Evolutionary conservation across 1,140 invertebrate genomes (phyloP).

Genomic region (Rhyzopertha dominica): DNA sequence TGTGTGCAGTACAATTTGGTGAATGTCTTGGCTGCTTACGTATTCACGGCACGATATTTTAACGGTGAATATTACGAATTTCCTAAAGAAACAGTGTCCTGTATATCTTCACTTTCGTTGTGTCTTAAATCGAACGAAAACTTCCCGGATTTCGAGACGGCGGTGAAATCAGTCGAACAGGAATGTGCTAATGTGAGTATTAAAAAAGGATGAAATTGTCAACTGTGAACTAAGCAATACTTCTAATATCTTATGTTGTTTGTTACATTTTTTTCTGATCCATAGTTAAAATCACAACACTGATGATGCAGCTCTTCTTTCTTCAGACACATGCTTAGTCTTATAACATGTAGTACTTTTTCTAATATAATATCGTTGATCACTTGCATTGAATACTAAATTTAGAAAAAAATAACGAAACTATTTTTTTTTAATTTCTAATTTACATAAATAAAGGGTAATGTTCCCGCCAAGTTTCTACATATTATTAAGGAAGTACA

Average conservation of each 20-base stretch:
- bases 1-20: conserved; percentile 62
- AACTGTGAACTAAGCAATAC: conserved; percentile 12
- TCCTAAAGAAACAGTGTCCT: conserved; percentile 51
- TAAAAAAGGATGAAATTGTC: too few species aligned
- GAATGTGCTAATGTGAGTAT: conserved; percentile 52
- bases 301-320: too few species aligned
- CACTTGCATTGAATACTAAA: too few species aligned
- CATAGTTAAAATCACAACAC: too few species aligned
- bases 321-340: too few species aligned
- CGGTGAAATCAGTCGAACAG: conserved; percentile 57
- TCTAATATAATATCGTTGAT: too few species aligned
- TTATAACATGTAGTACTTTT: too few species aligned
- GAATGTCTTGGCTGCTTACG: conserved; percentile 65
- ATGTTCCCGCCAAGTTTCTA: too few species aligned
- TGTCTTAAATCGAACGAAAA: conserved; percentile 57
- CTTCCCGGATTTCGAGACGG: conserved; percentile 55
- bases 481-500: too few species aligned
- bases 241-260: conserved; percentile 10
- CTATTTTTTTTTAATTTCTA: too few species aligned
- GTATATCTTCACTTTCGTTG: conserved; percentile 55
- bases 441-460: too few species aligned
- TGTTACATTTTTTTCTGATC: conserved; percentile 1
- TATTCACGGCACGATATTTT: conserved; percentile 59
- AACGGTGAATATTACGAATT: conserved; percentile 64
- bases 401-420: too few species aligned